Conservation (phyloP, 2,797 vertebrate genomes). For the Thaleichthys pacificus region DNA sequence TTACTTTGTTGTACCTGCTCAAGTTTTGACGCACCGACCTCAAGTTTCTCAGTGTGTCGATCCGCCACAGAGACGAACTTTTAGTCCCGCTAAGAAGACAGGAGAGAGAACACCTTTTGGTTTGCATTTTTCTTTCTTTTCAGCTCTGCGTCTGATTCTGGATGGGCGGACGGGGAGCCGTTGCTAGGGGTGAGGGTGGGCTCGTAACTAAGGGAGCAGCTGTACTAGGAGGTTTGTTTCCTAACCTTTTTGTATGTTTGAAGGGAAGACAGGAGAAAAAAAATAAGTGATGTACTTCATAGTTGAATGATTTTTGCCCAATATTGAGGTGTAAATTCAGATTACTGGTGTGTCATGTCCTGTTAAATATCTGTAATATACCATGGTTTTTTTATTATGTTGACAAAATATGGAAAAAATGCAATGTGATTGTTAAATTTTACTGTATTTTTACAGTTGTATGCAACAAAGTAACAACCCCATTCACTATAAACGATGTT, state of each 20-base stretch:
- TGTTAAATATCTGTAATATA: constrained; percentile 80
- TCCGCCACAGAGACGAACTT: constrained; percentile 67
- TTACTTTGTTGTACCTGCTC: constrained; percentile 77
- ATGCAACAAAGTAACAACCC: constrained; percentile 76
- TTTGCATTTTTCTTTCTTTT: constrained; percentile 51
- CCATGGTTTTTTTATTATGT: constrained; percentile 69
- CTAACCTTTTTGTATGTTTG: constrained; percentile 71
- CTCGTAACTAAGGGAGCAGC: constrained; percentile 68
- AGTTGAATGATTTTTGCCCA: constrained; percentile 80
- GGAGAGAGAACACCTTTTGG: constrained; percentile 52
- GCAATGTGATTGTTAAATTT: constrained; percentile 78
- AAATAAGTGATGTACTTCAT: constrained; percentile 73
- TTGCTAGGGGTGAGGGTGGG: constrained; percentile 47
- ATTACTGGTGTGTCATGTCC: constrained; percentile 78
- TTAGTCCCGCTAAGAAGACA: constrained; percentile 62
- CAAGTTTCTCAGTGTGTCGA: constrained; percentile 57
- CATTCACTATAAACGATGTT: constrained; percentile 63
- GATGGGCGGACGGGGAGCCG: constrained; percentile 46
- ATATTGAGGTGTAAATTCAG: constrained; percentile 81
- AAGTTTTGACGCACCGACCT: constrained; percentile 84
- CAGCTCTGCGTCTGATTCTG: constrained; percentile 60
- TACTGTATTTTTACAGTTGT: constrained; percentile 85
- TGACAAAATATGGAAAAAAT: constrained; percentile 66
- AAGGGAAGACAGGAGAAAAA: constrained; percentile 67
- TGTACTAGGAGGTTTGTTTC: constrained; percentile 69